Evolutionary conservation across 2,113 vertebrate species (phyloP).

Genomic region (Pterocles orientalis): DNA sequence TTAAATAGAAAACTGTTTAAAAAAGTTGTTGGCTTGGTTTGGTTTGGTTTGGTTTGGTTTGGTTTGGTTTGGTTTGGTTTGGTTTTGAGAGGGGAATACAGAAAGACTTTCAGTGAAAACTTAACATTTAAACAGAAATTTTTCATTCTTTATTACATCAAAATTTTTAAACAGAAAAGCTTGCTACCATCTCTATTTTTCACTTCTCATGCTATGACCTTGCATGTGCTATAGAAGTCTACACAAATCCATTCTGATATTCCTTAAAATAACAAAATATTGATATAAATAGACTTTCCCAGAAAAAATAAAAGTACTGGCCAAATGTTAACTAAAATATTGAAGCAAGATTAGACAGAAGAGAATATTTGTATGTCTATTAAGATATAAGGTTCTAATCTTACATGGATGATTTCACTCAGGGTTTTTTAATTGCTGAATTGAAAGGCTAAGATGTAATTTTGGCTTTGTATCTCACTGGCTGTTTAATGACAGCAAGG

Average conservation of each 20-base stretch:
- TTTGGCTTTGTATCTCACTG: not conserved
- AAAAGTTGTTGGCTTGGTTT: not conserved
- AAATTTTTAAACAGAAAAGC: not conserved
- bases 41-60: not conserved
- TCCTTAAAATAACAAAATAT: not conserved
- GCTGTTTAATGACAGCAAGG: not conserved
- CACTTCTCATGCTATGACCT: not conserved
- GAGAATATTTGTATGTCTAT: not conserved
- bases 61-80: not conserved
- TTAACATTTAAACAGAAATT: not conserved
- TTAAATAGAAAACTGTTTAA: not conserved
- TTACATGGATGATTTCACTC: not conserved
- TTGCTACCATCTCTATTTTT: not conserved
- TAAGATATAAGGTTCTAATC: not conserved
- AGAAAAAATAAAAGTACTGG: not conserved
- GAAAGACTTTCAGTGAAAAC: not conserved
- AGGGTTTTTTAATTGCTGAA: slow-evolving; percentile 6
- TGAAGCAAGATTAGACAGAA: not conserved
- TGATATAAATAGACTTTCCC: not conserved
- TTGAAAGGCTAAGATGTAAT: not conserved
- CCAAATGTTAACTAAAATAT: not conserved
- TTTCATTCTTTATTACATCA: not conserved
- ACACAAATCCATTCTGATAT: not conserved
- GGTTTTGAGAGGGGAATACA: not conserved
- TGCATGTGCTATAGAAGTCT: not conserved